phyloP scores from a whole-genome alignment of 2,888 invertebrate species.

The Nasonovia ribisnigri region DNA sequence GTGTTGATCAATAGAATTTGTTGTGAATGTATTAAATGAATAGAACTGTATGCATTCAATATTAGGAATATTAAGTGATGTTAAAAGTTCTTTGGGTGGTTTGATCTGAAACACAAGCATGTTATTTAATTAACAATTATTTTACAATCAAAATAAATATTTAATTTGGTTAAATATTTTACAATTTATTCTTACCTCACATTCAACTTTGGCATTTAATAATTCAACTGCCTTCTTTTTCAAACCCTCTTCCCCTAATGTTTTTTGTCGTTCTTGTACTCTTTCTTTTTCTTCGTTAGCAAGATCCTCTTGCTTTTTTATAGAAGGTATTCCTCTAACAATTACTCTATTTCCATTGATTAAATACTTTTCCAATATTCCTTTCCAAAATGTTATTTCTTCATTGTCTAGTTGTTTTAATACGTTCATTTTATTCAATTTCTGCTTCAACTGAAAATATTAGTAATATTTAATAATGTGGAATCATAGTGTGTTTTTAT shows the following conservation, averaged over 20 bases:
- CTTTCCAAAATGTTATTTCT: constrained; percentile 78
- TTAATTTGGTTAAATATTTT: constrained; percentile 27
- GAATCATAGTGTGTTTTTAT: background rate
- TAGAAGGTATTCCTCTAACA: constrained; percentile 77
- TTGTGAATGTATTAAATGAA: constrained; percentile 73
- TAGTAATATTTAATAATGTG: background rate
- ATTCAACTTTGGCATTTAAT: constrained; percentile 79
- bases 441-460: constrained; percentile 75
- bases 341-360: constrained; percentile 76
- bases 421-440: constrained; percentile 78
- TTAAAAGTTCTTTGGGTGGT: constrained; percentile 80
- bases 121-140: background rate
- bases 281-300: constrained; percentile 81
- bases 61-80: constrained; percentile 82
- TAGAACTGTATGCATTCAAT: constrained; percentile 81
- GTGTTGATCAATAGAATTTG: constrained; percentile 71
- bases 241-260: constrained; percentile 80
- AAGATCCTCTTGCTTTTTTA: constrained; percentile 77
- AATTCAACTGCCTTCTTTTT: constrained; percentile 76
- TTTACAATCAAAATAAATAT: constrained; percentile 12
- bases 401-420: constrained; percentile 76
- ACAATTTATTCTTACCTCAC: constrained; percentile 75
- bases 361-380: constrained; percentile 79
- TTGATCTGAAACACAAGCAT: constrained; percentile 73
- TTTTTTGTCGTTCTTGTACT: constrained; percentile 76